Conservation (phyloP, 1,140 invertebrate species). For the Himalopsyche phryganea region DNA sequence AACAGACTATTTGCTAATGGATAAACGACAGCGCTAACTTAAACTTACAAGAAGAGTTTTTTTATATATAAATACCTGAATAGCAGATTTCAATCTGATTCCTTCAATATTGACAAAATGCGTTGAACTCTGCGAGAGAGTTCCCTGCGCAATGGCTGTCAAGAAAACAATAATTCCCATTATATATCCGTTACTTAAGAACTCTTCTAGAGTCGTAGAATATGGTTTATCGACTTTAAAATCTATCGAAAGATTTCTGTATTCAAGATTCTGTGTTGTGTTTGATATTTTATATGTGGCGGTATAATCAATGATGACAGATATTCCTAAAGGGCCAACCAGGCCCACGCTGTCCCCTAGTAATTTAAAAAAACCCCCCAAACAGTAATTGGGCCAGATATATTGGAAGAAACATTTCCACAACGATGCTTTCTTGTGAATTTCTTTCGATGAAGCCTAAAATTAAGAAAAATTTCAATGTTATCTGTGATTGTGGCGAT, state of each 20-base stretch:
- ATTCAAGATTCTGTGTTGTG: conserved; percentile 25
- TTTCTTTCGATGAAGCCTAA: conserved; percentile 19
- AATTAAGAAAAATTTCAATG: conserved; percentile 5
- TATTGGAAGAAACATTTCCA: conserved; percentile 68
- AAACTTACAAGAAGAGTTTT: no score
- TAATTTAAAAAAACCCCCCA: conserved; percentile 72
- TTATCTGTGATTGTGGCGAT: no score
- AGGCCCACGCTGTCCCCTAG: conserved; percentile 73
- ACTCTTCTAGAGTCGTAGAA: conserved; percentile 44
- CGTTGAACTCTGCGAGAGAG: conserved; percentile 80
- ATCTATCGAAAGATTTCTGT: conserved; percentile 29
- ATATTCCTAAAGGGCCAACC: conserved; percentile 73
- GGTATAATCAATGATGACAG: conserved; percentile 69
- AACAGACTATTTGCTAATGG: no score
- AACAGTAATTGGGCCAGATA: conserved; percentile 68
- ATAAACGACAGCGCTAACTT: no score
- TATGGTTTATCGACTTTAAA: conserved; percentile 12
- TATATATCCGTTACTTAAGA: conserved; percentile 74
- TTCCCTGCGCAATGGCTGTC: conserved; percentile 70
- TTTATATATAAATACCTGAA: conserved; percentile 73
- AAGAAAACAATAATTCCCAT: conserved; percentile 70
- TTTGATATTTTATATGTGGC: conserved; percentile 34
- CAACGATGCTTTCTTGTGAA: conserved; percentile 32
- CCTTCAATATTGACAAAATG: conserved; percentile 79
- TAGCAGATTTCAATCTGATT: conserved; percentile 71